Conservation (phyloP, 2,113 vertebrate species). For the Equus przewalskii region DNA sequence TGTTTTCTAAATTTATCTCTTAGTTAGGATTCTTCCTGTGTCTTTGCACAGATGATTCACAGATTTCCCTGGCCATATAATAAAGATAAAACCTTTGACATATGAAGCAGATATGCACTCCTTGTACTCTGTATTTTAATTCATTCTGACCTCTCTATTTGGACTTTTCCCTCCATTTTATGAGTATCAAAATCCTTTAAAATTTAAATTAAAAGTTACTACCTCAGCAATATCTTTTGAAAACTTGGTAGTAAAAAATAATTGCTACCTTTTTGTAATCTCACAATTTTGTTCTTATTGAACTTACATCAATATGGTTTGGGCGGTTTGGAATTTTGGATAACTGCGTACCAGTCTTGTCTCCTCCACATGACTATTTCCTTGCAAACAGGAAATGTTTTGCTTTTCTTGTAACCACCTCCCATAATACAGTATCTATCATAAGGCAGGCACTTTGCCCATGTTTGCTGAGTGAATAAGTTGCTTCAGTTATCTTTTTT, state of each 20-base stretch:
- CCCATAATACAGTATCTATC: not conserved
- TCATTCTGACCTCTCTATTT: not conserved
- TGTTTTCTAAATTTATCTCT: not conserved
- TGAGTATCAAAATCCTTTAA: not conserved
- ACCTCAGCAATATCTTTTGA: not conserved
- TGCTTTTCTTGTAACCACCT: not conserved
- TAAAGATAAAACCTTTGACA: not conserved
- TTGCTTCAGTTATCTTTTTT: not conserved
- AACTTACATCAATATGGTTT: not conserved
- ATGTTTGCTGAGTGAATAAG: not conserved
- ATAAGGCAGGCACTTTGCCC: not conserved
- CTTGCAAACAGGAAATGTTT: not conserved
- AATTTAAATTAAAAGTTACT: constrained; percentile 33
- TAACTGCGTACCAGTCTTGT: not conserved
- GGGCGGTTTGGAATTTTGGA: not conserved
- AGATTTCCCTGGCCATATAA: not conserved
- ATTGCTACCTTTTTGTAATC: not conserved
- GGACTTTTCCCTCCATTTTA: not conserved
- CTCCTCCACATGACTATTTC: not conserved
- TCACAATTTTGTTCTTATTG: not conserved
- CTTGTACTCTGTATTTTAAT: not conserved
- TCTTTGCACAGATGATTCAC: not conserved
- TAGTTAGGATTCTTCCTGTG: not conserved
- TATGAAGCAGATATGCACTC: not conserved
- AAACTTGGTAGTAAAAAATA: not conserved